A percentile compares a stretch with the other conserved stretches of the same genome.
These are phyloP conservation scores for Diadumene lineata DNA, from an alignment of 92 coral and sea anemone species.

Conservation along the genomic window DNA sequence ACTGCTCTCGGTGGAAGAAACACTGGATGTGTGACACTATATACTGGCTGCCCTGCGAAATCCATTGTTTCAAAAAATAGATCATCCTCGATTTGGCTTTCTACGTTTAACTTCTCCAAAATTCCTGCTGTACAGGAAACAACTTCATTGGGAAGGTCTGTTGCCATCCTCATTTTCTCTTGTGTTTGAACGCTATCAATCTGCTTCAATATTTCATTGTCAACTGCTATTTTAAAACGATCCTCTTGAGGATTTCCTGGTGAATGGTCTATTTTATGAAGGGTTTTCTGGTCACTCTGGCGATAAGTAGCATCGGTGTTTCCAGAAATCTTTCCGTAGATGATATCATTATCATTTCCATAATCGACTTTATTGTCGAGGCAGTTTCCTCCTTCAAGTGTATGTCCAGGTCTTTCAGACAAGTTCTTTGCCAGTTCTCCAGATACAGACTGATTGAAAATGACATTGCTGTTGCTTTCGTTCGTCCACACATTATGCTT, in stretches of 20 bases:
- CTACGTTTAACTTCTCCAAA: constrained; percentile 8
- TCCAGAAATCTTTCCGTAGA: too few relatives aligned
- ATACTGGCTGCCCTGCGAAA: constrained; percentile 72
- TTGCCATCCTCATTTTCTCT: too few relatives aligned
- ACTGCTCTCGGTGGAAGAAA: constrained; percentile 60
- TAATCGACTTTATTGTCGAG: too few relatives aligned
- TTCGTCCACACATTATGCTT: constrained; percentile 21
- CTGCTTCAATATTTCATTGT: not conserved
- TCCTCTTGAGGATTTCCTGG: too few relatives aligned
- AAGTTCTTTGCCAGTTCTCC: not conserved
- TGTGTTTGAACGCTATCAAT: too few relatives aligned
- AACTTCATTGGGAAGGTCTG: constrained; percentile 38
- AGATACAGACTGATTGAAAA: not conserved
- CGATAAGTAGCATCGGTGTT: too few relatives aligned
- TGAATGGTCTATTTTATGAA: too few relatives aligned
- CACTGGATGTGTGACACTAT: constrained; percentile 65
- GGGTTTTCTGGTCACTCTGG: too few relatives aligned
- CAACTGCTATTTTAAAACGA: too few relatives aligned
- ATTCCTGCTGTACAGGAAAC: constrained; percentile 15
- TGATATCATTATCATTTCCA: too few relatives aligned
- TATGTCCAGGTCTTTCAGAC: too few relatives aligned
- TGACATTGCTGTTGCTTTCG: constrained; percentile 10
- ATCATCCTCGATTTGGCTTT: not conserved
- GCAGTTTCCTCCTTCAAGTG: too few relatives aligned
- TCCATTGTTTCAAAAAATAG: constrained; percentile 42